Base-by-base conservation (phyloP, 2,113 vertebrate species). In the Tragelaphus imberbis region DNA sequence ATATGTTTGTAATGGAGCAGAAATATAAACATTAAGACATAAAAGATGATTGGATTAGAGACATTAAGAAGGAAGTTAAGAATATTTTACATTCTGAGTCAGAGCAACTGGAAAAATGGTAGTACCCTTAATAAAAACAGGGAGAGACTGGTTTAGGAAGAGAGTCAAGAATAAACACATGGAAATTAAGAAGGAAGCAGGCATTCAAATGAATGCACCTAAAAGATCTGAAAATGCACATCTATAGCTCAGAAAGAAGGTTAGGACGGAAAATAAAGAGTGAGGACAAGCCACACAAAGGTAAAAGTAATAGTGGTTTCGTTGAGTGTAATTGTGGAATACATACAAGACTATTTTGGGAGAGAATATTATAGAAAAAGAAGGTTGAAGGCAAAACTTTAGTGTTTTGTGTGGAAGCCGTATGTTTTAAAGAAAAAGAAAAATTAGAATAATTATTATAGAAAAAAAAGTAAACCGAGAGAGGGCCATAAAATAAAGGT, bases 21-120 rank as follows among this genome's bases (percentile, higher is more conserved):
- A 94, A 89, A 98, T 49, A 96, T 36, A 84, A 95, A 59, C 27
- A 88, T 40, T 61, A 79, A 96, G 61, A 87, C 3, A 6, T 44
- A 93, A 96, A 84, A 68, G 82, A 44, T 84, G 33, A 93, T 3
- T 80, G n/a, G 8, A 86, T 11, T 30, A 84, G 53, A 90, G 25
- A 75, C 94, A n/a, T 63, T 12, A 91, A 90, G 47, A 75, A 40
- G 28, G 44, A 88, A 44, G 5, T 33, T 10, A 96, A 90, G 36
- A 14, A 86, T 84, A n/a, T 36, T 23, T 87, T 75, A 80, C 53
- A 88, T 93, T 93, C 49, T 93, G 58, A 92, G 40, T 56, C 88
- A 79, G 61, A 93, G 65, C 59, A 93, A 80, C 7, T 58, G 7
- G 65, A 6, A 94, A 94, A 85, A 87, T 86, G 36, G 14, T 71